These are phyloP conservation scores for Nomada ferruginata DNA, from an alignment of 2,888 invertebrate species.

Conservation along the genomic window DNA sequence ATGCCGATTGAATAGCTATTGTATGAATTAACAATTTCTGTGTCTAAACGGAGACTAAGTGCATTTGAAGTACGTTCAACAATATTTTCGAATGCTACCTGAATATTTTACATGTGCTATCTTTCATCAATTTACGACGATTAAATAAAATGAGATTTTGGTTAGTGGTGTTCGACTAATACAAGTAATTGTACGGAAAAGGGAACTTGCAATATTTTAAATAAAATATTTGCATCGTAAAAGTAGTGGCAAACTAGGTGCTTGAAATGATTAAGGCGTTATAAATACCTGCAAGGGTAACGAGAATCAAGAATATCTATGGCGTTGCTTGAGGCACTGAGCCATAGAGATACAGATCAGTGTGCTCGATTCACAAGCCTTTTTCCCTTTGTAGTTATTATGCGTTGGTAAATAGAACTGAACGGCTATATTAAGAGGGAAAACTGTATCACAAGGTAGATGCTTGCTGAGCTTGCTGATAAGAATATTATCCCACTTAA, in stretches of 20 bases:
- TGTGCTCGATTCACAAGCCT: not conserved
- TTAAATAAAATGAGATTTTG: no score
- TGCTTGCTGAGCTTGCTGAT: not conserved
- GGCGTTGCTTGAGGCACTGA: not conserved
- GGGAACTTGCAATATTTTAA: not conserved
- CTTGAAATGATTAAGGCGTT: not conserved
- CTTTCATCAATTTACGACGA: no score
- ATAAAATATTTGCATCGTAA: not conserved
- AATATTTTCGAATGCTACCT: no score
- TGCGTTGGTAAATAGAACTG: slow-evolving; percentile 4
- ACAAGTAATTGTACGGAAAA: not conserved
- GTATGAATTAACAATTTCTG: no score
- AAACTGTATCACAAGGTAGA: not conserved
- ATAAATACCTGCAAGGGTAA: slow-evolving; percentile 13
- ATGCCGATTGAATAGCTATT: no score
- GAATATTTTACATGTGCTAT: no score
- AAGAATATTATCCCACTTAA: no score
- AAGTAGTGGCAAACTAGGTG: not conserved
- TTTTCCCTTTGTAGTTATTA: not conserved
- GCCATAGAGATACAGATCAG: slow-evolving; percentile 8
- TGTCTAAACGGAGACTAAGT: no score
- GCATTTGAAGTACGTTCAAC: no score
- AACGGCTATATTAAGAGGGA: slow-evolving; percentile 3
- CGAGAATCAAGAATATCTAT: slow-evolving; percentile 1
- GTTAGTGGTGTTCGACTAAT: no score